Base-by-base conservation (phyloP, 1,140 invertebrate genomes). In the Drosophila punjabiensis region DNA sequence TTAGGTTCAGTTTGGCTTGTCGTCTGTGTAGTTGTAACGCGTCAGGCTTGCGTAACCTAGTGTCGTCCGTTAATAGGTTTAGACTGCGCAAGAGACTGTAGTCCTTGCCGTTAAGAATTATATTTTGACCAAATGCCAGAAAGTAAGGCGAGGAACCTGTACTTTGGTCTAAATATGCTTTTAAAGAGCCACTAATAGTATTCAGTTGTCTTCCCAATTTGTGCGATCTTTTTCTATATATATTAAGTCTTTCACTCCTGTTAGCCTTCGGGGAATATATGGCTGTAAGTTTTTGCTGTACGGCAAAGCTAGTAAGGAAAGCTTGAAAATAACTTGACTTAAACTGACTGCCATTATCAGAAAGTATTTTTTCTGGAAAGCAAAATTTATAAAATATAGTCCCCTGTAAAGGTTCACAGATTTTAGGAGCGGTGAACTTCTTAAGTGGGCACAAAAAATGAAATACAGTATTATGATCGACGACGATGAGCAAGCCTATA, bases 121-220 rank as follows among this genome's bases (percentile, higher is more conserved):
- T 73, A 39, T 48, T 59, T 10, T 74, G 47, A 8, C 55, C 43
- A 33, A 73, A 73, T 8, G 32, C 11, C 8, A 66, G 13, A 5
- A 58, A 62, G 32, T 76, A 64, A 1, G 74, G 66, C 1, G 67
- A 70, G 9, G 24, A 68, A 18, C 67, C 67, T 4, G 59, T 71
- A 9, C 59, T 71, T 5, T 28, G 10, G n/a, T 69, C 58, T 5
- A 76, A 5, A 6, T n/a, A 48, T n/a, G 56, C 32, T 20, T 45
- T 35, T 6, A 76, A 10, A 2, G 53, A 60, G 9, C 18, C 43
- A 32, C 47, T 61, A 14, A 75, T 75, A 11, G 33, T 18, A 13
- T n/a, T 47, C 13, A 30, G 32, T 69, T 55, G 3, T 8, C 28
- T 18, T 76, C 59, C 66, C 71, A 75, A 43, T 64, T 47, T 0